phyloP scores from a whole-genome alignment of 2,113 vertebrate genomes.

The Gopherus flavomarginatus region DNA sequence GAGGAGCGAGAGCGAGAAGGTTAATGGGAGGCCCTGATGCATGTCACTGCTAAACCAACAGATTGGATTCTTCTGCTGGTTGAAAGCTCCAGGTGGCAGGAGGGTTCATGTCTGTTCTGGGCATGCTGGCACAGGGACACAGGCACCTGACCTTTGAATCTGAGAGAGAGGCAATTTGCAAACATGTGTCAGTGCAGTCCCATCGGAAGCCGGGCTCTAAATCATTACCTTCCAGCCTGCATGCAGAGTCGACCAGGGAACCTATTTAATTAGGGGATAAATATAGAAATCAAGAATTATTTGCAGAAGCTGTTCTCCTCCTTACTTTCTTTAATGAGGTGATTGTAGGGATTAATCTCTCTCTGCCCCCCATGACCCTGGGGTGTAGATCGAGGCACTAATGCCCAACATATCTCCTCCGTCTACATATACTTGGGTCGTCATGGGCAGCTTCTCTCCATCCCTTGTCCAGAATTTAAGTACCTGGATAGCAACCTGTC shows the following conservation, averaged over 20 bases:
- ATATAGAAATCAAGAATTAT: slow-evolving; percentile 79
- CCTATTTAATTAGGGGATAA: slow-evolving; percentile 78
- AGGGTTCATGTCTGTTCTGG: neutral
- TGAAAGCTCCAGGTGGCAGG: slow-evolving; percentile 1
- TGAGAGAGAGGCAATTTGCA: slow-evolving; percentile 50
- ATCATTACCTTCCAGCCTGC: slow-evolving; percentile 69
- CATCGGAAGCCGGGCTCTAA: slow-evolving; percentile 53
- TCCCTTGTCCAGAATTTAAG: neutral
- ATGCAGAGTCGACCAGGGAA: slow-evolving; percentile 69
- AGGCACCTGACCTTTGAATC: neutral
- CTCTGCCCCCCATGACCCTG: slow-evolving; percentile 40
- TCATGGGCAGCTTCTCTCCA: neutral
- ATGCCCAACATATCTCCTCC: accelerated
- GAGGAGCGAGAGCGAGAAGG: accelerated
- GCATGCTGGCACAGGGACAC: neutral
- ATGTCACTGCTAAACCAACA: neutral
- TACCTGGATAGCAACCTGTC: neutral
- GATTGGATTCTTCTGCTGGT: neutral
- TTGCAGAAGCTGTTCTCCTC: slow-evolving; percentile 67
- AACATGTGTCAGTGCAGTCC: slow-evolving; percentile 52
- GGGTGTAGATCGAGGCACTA: slow-evolving; percentile 38
- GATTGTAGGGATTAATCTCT: slow-evolving; percentile 43
- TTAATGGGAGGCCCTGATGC: accelerated
- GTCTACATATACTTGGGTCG: neutral
- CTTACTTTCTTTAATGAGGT: slow-evolving; percentile 70